Base-by-base conservation (phyloP, 2,888 invertebrate species). In the Eristalis intricaria region DNA sequence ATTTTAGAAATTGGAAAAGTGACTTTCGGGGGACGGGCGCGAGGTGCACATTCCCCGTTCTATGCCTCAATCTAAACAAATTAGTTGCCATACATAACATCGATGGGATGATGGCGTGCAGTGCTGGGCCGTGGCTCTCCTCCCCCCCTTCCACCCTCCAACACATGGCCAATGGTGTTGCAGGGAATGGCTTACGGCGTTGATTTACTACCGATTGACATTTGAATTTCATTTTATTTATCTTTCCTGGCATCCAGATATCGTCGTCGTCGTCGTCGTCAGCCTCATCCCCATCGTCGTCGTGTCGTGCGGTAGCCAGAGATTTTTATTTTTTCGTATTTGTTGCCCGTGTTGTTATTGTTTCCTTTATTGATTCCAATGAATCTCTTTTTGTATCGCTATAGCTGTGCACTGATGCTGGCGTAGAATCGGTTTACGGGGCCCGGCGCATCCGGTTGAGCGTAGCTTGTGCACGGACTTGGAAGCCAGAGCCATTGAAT, bases 211-310 rank as follows among this genome's bases (percentile, higher is more conserved):
- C 69, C 79, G 80, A 84, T 87, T 69, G 63, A 84, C 79, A 87
- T 87, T 87, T 75, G 84, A 87, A 84, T 84, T 79, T 80, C 73
- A 84, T 80, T 87, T 80, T 84, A 84, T 87, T 84, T 87, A 84
- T 84, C 79, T 87, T 80, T 22, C 64, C 73, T 23, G 79, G 63
- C 77, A 69, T 78, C 73, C 50, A 50, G 50, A 50, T 50, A 43
- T n/a, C 4, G 15, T 7, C 38, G 66, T 71, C 50, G 50, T 8
- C 50, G 50, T 19, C 50, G 50, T 19, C 50, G 19, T 50, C 50
- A 19, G 50, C 50, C 38, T 38, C 38, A 50, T 19, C 50, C 50
- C 19, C 50, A 7, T 19, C 19, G 1, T 8, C 19, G 19, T 50
- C 8, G 19, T 19, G 78, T 68, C 64, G 71, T 78, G 58, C 58